Evolutionary conservation across 2,888 invertebrate genomes (phyloP), one percentile per base, ranked within the genome.

Genomic region (Perizoma affinitatum): DNA sequence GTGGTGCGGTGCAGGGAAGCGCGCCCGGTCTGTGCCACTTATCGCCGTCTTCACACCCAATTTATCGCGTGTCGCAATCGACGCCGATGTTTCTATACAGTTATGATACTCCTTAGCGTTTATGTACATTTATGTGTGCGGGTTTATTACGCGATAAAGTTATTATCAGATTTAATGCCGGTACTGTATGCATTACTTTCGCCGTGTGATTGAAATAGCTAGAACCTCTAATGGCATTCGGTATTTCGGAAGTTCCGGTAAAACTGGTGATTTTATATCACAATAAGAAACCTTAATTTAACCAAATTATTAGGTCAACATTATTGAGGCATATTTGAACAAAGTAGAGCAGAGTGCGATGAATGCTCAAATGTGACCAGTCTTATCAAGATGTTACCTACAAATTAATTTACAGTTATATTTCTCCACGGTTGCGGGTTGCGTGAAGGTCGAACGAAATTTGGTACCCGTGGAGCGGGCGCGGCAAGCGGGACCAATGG

Each of bases 11-110:
- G 70, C 72, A 74, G 78, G 22, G 38, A 38, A 38, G 38, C 76
- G 72, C 75, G 77, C 75, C 74, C 69, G 77, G 79, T 78, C 76
- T 77, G 79, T 79, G 80, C 86, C 86, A 87, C 86, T 90, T 88
- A 87, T 84, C 86, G 83, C 83, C 80, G 83, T 88, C 88, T 89
- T 87, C 86, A 84, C 89, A 86, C 88, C 85, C 86, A 87, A 90
- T 89, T 90, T 89, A 88, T 87, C 87, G 88, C 87, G 82, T 79
- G 82, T 78, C 82, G 83, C 84, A 79, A 86, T 87, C 85, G 79
- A 72, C 76, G 73, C 72, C 78, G 76, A 68, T 81, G 80, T 80
- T 82, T 80, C 79, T 82, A 78, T 75, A 79, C 78, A 76, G 72
- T 73, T 76, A 77, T 73, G 79, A 78, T 74, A 75, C 78, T 63